These are phyloP conservation scores for Arrhopalites spinosus DNA, from an alignment of 2,888 invertebrate species.

Conservation along the genomic window DNA sequence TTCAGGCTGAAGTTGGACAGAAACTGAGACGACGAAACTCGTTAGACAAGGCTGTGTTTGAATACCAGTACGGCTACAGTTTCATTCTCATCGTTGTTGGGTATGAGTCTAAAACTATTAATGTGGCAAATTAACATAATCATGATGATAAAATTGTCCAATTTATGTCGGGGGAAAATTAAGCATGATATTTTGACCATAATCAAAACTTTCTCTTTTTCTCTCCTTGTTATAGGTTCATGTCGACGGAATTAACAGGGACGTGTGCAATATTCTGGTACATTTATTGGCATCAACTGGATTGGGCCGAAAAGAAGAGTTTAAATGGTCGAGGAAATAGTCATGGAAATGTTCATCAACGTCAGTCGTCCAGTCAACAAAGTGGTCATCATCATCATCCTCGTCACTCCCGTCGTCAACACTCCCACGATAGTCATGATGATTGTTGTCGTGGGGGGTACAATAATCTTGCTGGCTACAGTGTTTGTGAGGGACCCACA, in stretches of 20 bases:
- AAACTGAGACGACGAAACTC: slow-evolving; percentile 81
- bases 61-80: slow-evolving; percentile 80
- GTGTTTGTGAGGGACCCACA: too few relatives aligned
- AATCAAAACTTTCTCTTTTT: too few relatives aligned
- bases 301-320: slow-evolving; percentile 49
- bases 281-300: slow-evolving; percentile 72
- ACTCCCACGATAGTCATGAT: neutral
- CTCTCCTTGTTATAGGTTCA: too few relatives aligned
- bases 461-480: neutral
- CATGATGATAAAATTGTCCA: too few relatives aligned
- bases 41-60: slow-evolving; percentile 78
- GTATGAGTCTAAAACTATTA: too few relatives aligned
- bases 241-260: slow-evolving; percentile 82
- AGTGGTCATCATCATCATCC: slow-evolving; percentile 11
- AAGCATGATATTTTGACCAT: too few relatives aligned
- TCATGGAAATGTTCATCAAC: neutral
- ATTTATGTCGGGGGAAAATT: too few relatives aligned
- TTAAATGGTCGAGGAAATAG: neutral
- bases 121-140: too few relatives aligned
- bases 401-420: slow-evolving; percentile 1
- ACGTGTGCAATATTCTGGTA: slow-evolving; percentile 85
- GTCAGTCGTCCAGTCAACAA: neutral
- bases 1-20: slow-evolving; percentile 87
- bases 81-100: slow-evolving; percentile 84
- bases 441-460: neutral